These are phyloP conservation scores for Drosophila sturtevanti DNA, from an alignment of 1,140 invertebrate genomes.

Conservation along the genomic window DNA sequence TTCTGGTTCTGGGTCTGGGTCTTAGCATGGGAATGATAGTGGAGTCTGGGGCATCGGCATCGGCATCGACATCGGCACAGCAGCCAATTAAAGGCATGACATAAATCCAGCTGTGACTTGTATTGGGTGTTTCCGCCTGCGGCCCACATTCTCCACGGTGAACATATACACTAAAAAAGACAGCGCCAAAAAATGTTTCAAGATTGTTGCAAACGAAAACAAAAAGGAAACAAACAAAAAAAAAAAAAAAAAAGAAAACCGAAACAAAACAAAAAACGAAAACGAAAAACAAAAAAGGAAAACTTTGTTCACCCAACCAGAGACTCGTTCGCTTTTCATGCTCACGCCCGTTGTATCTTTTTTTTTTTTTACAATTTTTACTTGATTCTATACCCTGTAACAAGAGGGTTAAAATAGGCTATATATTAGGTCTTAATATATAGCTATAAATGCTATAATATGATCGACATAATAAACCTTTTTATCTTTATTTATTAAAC, in stretches of 20 bases:
- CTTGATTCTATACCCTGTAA: conserved; percentile 12
- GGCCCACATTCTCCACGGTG: conserved; percentile 73
- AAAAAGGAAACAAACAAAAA: conserved; percentile 53
- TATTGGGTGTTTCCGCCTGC: conserved; percentile 82
- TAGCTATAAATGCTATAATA: too few relatives aligned
- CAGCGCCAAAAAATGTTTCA: conserved; percentile 72
- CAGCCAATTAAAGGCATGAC: conserved; percentile 82
- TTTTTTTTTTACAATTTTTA: conserved; percentile 69
- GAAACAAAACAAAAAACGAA: too few relatives aligned
- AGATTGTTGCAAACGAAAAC: conserved; percentile 72
- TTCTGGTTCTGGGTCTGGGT: neutral
- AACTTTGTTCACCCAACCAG: conserved; percentile 51
- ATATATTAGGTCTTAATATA: neutral
- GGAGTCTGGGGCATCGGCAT: neutral
- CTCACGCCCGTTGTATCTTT: conserved; percentile 72
- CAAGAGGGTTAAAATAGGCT: neutral
- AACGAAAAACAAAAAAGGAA: conserved; percentile 55
- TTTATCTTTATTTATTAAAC: too few relatives aligned
- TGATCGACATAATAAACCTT: too few relatives aligned
- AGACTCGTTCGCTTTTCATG: conserved; percentile 63
- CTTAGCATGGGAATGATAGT: neutral
- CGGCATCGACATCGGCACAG: conserved; percentile 67
- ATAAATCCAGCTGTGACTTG: conserved; percentile 83
- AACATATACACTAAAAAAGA: conserved; percentile 48
- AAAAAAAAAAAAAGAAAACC: conserved; percentile 22